phyloP scores from a whole-genome alignment of 1,140 invertebrate genomes.

The Bombyx mori region DNA sequence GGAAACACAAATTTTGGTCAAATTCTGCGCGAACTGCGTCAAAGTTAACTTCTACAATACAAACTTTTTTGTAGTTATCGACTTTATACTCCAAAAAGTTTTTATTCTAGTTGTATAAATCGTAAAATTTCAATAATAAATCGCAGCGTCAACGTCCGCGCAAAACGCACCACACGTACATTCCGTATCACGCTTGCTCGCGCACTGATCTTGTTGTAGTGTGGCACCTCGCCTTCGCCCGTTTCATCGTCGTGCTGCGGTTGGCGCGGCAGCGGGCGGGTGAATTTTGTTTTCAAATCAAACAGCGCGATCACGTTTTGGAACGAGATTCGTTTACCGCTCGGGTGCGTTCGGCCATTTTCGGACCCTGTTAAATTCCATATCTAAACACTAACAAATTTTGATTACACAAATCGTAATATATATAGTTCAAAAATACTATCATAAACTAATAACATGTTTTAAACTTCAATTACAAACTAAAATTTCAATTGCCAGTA shows the following conservation, averaged over 20 bases:
- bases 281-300: slow-evolving; percentile 69
- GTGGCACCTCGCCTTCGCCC: slow-evolving; percentile 28
- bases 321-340: slow-evolving; percentile 57
- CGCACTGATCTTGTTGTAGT: slow-evolving; percentile 47
- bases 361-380: slow-evolving; percentile 14
- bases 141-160: slow-evolving; percentile 67
- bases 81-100: slow-evolving; percentile 62
- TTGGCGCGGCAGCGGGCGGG: slow-evolving; percentile 47
- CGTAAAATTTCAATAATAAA: slow-evolving; percentile 50
- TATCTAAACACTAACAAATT: too few relatives aligned
- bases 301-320: slow-evolving; percentile 65
- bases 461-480: too few relatives aligned
- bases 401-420: too few relatives aligned
- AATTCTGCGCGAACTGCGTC: slow-evolving; percentile 61
- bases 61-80: slow-evolving; percentile 49
- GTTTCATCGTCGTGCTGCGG: slow-evolving; percentile 15
- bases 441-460: too few relatives aligned
- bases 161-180: slow-evolving; percentile 69
- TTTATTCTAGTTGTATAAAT: slow-evolving; percentile 58
- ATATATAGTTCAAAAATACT: too few relatives aligned
- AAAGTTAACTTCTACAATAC: slow-evolving; percentile 47
- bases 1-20: slow-evolving; percentile 65
- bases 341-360: slow-evolving; percentile 45
- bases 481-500: too few relatives aligned
- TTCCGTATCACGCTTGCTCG: slow-evolving; percentile 69